Evolutionary conservation across 2,797 vertebrate species (phyloP), one percentile per base, ranked within the genome.

Genomic region (Phaenicophaeus curvirostris): DNA sequence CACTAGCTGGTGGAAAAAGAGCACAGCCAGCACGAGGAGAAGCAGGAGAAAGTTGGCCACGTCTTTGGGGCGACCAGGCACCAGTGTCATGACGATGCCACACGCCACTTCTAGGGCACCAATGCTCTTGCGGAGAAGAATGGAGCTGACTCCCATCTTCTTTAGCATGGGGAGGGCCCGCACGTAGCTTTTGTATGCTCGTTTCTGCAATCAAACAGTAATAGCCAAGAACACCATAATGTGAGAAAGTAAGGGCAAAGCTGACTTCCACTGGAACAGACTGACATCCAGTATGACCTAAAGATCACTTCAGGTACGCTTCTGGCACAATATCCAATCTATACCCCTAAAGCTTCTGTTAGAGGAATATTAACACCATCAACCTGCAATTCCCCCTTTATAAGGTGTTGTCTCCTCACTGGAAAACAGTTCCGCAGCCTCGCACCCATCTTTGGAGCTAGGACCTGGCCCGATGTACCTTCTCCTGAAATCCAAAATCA

Each of bases 1-100:
- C 14, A 99, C 99, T 9, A 99, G 98, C 97, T 99, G 99, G 95
- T 99, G 99, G 97, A 99, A 99, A 94, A 99, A 99, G 35, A 99
- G 98, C 83, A 99, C 99, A 0, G 98, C 99, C 79, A 99, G 98
- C 96, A 99, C 99, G 15, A 99, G 98, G 79, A 99, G 98, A 65
- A 99, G 98, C 30, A 99, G 98, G 94, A 99, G 93, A 95, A 99
- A 99, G 98, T 99, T 99, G 94, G 99, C 99, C 89, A 99, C 99
- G 2, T 99, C 99, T 96, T 99, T 99, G 42, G 99, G 99, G 94
- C 98, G 98, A 19, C 99, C 99, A 0, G 99, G 99, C 28, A 99
- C 99, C 31, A 99, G 97, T 44, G 99, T 99, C 96, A 99, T 98
- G 90, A 99, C 98, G 59, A 99, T 98, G 24, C 99, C 99, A 7